Conservation (phyloP, 2,888 invertebrate genomes). For the Stenchaetothrips biformis region DNA sequence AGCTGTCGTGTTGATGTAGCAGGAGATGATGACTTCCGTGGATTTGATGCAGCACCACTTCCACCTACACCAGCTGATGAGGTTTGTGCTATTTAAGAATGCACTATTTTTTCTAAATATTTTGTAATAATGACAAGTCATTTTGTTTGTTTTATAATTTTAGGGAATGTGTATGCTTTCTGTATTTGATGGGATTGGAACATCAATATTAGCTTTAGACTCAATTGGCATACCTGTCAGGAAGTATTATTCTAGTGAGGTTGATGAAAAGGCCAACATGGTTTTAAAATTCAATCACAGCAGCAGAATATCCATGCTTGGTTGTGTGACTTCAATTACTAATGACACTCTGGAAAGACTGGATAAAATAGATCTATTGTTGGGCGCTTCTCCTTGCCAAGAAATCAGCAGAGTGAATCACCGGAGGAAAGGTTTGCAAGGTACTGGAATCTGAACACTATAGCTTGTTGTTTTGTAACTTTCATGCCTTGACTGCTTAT, state of each 20-base stretch:
- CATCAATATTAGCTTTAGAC: background rate
- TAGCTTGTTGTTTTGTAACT: background rate
- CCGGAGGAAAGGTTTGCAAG: background rate
- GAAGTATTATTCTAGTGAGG: background rate
- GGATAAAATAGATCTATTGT: background rate
- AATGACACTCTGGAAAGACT: background rate
- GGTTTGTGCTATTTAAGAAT: too few species aligned
- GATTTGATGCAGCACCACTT: too few species aligned
- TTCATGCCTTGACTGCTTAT: background rate
- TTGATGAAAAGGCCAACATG: background rate
- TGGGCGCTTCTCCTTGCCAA: background rate
- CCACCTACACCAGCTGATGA: too few species aligned
- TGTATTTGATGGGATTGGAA: background rate
- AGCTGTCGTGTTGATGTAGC: too few species aligned
- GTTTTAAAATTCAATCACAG: background rate
- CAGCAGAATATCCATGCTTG: background rate
- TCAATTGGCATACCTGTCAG: background rate
- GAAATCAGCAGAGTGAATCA: background rate
- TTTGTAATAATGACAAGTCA: too few species aligned
- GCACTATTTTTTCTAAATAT: too few species aligned
- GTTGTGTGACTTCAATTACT: background rate
- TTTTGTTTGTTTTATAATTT: too few species aligned
- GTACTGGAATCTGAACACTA: background rate
- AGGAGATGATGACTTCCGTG: too few species aligned
- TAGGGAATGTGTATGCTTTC: background rate